A percentile compares a stretch with the other conserved stretches of the same genome.
phyloP scores from a whole-genome alignment of 2,797 vertebrate genomes.

The Tauraco hartlaubi region DNA sequence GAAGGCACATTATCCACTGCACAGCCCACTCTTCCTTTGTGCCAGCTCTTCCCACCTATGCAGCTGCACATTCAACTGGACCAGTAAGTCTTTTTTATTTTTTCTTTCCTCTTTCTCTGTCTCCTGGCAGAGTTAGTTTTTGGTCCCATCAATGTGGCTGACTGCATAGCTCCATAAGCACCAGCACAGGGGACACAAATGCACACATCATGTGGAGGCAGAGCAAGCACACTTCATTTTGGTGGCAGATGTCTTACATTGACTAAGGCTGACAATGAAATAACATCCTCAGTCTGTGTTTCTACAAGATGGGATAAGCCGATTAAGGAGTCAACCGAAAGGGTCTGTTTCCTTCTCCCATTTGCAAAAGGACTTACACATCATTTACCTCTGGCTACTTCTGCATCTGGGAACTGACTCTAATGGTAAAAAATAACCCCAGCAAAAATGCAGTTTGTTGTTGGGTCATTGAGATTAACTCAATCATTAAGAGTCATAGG shows the following conservation, averaged over 20 bases:
- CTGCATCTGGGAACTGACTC: background rate
- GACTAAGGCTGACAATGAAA: background rate
- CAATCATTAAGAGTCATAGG: background rate
- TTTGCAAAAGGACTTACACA: background rate
- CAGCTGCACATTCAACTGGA: background rate
- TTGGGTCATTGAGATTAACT: background rate
- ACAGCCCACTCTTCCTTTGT: background rate
- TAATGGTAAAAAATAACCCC: background rate
- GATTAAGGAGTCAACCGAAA: background rate
- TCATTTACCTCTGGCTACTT: background rate
- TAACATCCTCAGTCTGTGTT: background rate
- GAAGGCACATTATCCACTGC: background rate
- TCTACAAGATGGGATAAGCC: background rate
- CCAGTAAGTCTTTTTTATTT: background rate
- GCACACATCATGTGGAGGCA: background rate
- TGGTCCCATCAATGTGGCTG: background rate
- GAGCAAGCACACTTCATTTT: background rate
- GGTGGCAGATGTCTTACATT: background rate
- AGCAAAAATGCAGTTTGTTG: background rate
- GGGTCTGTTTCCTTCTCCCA: background rate
- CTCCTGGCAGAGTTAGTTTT: background rate
- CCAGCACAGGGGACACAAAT: background rate
- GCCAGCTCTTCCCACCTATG: background rate
- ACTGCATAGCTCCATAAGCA: background rate
- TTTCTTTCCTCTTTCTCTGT: background rate